phyloP scores from a whole-genome alignment of 23 tunicate species.

The Styela plicata region DNA sequence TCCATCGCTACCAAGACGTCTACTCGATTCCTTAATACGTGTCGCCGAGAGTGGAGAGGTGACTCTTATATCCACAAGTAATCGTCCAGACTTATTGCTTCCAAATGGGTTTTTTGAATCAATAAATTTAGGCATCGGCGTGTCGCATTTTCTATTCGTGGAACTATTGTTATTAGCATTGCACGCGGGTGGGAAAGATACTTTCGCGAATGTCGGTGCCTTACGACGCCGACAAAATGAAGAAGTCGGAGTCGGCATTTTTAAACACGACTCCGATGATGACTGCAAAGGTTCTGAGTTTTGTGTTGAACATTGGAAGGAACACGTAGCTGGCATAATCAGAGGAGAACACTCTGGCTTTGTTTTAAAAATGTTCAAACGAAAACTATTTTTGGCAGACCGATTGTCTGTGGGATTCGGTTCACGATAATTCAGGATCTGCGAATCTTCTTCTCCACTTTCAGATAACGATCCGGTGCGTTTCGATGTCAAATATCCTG shows the following conservation, averaged over 20 bases:
- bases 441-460: slow-evolving; percentile 12
- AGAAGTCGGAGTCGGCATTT: slow-evolving; percentile 42
- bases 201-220: slow-evolving; percentile 49
- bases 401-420: not conserved
- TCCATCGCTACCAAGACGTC: slow-evolving; percentile 95
- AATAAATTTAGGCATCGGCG: slow-evolving; percentile 6
- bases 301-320: slow-evolving; percentile 12
- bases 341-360: not conserved
- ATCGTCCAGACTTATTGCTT: slow-evolving; percentile 50
- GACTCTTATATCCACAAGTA: slow-evolving; percentile 70
- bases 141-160: slow-evolving; percentile 8
- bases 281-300: not conserved
- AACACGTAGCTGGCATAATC: slow-evolving; percentile 21
- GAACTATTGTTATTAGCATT: not conserved
- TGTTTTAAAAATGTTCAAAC: not conserved
- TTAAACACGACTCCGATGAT: not conserved
- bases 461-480: slow-evolving; percentile 39
- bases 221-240: slow-evolving; percentile 70
- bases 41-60: slow-evolving; percentile 22
- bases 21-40: not conserved
- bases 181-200: not conserved
- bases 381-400: not conserved
- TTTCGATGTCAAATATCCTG: slow-evolving; percentile 47
- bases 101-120: not conserved
- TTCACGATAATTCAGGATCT: not conserved